phyloP scores from a whole-genome alignment of 2,797 vertebrate genomes.

The Cossypha dichroa region DNA sequence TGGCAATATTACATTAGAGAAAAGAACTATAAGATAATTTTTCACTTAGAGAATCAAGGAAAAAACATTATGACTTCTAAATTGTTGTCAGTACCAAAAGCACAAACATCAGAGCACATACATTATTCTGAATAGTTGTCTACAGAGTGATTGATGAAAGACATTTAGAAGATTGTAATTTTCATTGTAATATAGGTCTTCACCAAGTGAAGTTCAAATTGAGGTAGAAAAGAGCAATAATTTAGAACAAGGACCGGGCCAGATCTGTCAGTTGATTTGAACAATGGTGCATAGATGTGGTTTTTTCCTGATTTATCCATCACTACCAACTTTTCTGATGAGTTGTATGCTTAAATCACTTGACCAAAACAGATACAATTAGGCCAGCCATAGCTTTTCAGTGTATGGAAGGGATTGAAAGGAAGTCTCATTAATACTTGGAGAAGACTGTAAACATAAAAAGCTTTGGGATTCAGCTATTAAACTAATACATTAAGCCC shows the following conservation, averaged over 20 bases:
- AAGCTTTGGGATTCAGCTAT: neutral
- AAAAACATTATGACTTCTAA: neutral
- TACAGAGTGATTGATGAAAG: neutral
- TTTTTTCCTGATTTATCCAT: neutral
- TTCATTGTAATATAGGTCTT: neutral
- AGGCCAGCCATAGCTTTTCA: neutral
- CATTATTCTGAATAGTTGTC: slow-evolving; percentile 1
- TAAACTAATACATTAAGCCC: neutral
- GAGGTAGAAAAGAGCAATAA: neutral
- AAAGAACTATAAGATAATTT: neutral
- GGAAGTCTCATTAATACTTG: neutral
- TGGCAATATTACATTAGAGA: neutral
- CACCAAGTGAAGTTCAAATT: neutral
- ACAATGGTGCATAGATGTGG: neutral
- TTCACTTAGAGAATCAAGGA: neutral
- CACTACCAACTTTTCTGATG: neutral
- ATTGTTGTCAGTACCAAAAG: neutral
- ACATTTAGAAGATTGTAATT: neutral
- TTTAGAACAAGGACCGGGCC: neutral
- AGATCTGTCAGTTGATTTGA: neutral
- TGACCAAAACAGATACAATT: neutral
- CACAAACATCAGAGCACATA: neutral
- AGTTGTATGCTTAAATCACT: neutral
- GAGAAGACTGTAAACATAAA: neutral
- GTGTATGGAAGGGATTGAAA: neutral